Percentiles rank a stretch among this genome's conserved stretches.
Conservation (phyloP, 2,888 invertebrate genomes). For the Volucella inanis region DNA sequence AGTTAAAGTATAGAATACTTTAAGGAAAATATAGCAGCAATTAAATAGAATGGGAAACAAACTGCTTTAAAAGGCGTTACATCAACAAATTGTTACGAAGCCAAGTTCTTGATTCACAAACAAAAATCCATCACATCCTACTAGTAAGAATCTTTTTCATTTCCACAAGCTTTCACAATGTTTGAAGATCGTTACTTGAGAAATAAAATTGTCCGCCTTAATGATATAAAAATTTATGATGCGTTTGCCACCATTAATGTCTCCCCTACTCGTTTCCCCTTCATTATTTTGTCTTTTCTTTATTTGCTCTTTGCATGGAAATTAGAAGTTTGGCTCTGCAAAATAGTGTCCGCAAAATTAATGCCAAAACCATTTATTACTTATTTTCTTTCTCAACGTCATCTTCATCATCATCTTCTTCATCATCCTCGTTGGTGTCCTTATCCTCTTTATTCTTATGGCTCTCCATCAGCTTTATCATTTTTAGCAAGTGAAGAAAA, state of each 20-base stretch:
- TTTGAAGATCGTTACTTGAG: slow-evolving; percentile 55
- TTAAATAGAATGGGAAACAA: no score
- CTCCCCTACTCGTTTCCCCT: neutral
- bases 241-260: slow-evolving; percentile 32
- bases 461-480: slow-evolving; percentile 2
- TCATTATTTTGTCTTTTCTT: no score
- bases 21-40: no score
- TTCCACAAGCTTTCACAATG: neutral
- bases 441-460: no score
- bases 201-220: slow-evolving; percentile 53
- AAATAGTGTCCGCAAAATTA: slow-evolving; percentile 51
- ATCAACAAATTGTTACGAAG: no score
- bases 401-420: neutral
- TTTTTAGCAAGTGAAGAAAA: slow-evolving; percentile 30
- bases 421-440: neutral
- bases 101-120: no score
- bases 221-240: slow-evolving; percentile 60
- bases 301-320: neutral
- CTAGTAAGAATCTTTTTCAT: neutral
- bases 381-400: neutral
- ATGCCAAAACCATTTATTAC: slow-evolving; percentile 49
- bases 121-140: neutral
- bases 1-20: no score
- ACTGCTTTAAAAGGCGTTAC: no score
- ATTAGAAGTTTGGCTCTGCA: neutral